phyloP scores from a whole-genome alignment of 2,888 invertebrate genomes.

The Eupeodes latifasciatus region DNA sequence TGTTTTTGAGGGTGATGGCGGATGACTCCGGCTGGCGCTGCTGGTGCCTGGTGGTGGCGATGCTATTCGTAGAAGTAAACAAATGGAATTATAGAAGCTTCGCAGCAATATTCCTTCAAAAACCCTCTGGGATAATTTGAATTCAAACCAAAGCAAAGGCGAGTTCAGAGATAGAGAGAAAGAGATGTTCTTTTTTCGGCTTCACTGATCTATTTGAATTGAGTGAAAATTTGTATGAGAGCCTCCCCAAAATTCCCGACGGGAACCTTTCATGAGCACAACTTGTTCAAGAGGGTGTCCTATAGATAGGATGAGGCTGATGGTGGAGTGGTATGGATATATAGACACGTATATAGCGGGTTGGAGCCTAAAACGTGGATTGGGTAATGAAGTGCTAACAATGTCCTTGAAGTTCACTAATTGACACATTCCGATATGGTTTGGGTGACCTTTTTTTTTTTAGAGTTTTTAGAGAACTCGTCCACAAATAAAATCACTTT shows the following conservation, averaged over 20 bases:
- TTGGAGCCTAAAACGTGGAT: constrained; percentile 12
- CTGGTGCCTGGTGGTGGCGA: not conserved
- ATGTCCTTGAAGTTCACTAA: constrained; percentile 73
- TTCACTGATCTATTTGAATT: constrained; percentile 72
- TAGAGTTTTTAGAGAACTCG: not conserved
- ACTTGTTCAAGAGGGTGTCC: not conserved
- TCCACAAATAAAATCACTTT: constrained; percentile 55
- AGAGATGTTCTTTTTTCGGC: constrained; percentile 65
- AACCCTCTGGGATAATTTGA: constrained; percentile 68
- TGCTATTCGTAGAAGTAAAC: constrained; percentile 19
- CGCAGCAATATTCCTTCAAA: constrained; percentile 12
- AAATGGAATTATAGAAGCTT: constrained; percentile 64
- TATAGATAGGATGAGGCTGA: not conserved
- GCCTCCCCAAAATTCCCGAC: constrained; percentile 25
- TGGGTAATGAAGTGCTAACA: constrained; percentile 76
- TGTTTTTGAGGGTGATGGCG: not conserved
- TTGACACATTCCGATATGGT: constrained; percentile 73
- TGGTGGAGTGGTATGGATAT: not conserved
- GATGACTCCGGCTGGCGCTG: constrained; percentile 12
- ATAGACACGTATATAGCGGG: not conserved
- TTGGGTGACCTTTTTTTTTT: constrained; percentile 65
- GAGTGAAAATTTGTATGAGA: constrained; percentile 67
- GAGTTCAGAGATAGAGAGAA: not conserved
- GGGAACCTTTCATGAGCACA: constrained; percentile 20
- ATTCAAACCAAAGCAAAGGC: constrained; percentile 53